Evolutionary conservation across 2,797 vertebrate species (phyloP), one percentile per base, ranked within the genome.

Genomic region (Micropoecilia bifurca): DNA sequence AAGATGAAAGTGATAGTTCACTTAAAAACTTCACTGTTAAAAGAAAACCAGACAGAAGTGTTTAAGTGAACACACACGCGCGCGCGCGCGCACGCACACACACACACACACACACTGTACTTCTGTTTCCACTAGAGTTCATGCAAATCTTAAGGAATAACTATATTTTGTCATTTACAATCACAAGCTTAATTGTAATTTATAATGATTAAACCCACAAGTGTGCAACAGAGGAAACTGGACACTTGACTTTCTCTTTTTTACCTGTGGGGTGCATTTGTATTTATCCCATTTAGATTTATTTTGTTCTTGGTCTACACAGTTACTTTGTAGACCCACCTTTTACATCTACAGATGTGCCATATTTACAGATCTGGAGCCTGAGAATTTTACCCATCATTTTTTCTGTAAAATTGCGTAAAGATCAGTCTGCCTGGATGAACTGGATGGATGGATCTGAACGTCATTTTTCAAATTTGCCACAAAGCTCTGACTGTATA

Each of bases 1-100:
- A 74, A 71, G 0, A 18, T 59, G 41, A 76, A 86, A 83, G 76
- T 18, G 2, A 71, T 16, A 68, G 47, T 74, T 55, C n/a, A 30
- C 28, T 14, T 61, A 57, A 28, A 13, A 57, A 28, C 25, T 4
- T 13, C 9, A 30, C 13, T 30, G 57, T 59, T 30, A 28, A 59
- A 12, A 77, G 14, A 18, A 22, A n/a, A 6, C 1, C n/a, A 2
- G 28, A 14, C 6, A 14, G 6, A 33, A 16, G 22, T 7, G 3
- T 33, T 61, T 33, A 9, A 53, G 9, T 53, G 2, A 16, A 18
- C 16, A 39, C n/a, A 63, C 48, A 53, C 48, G 10, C 2, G 20
- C n/a, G 36, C 48, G n/a, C n/a, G n/a, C 13, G 18, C 16, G 1
- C 47, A 48, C 14, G 20, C 55, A 12, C 12, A 14, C 2, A 28